These are phyloP conservation scores for Drosophila chauvacae DNA, from an alignment of 1,140 invertebrate genomes.

Conservation along the genomic window DNA sequence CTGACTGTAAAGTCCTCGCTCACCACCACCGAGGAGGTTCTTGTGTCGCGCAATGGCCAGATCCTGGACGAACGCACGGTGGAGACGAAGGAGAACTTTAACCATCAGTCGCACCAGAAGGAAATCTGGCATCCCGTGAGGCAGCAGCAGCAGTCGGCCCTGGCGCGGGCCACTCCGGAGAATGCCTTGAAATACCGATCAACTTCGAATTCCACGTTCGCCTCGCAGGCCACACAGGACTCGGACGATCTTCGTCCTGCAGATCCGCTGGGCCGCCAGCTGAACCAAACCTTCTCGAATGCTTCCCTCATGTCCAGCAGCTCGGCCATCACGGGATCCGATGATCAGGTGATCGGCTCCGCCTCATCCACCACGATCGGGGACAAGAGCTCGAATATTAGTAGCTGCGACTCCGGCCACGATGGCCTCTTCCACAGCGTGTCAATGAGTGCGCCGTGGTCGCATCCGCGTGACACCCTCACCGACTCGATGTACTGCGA, in stretches of 20 bases:
- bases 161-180: slow-evolving; percentile 60
- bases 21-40: slow-evolving; percentile 90
- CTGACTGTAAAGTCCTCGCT: slow-evolving; percentile 90
- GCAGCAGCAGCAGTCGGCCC: slow-evolving; percentile 36
- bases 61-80: slow-evolving; percentile 90
- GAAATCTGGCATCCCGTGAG: slow-evolving; percentile 89
- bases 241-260: slow-evolving; percentile 31
- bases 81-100: slow-evolving; percentile 91
- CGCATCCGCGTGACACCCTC: slow-evolving; percentile 41
- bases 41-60: slow-evolving; percentile 88
- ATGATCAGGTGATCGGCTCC: slow-evolving; percentile 62
- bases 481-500: slow-evolving; percentile 74
- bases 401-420: slow-evolving; percentile 77
- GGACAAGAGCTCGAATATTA: slow-evolving; percentile 74
- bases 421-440: slow-evolving; percentile 77
- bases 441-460: slow-evolving; percentile 65
- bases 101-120: slow-evolving; percentile 88
- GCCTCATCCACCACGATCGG: slow-evolving; percentile 63
- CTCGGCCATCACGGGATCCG: slow-evolving; percentile 57
- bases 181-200: slow-evolving; percentile 65
- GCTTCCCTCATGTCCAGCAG: slow-evolving; percentile 66
- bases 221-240: slow-evolving; percentile 35
- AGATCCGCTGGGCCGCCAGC: slow-evolving; percentile 53
- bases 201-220: slow-evolving; percentile 65
- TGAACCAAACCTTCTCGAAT: slow-evolving; percentile 75